Evolutionary conservation across 92 coral and sea anemone species (phyloP).

Genomic region (Diadumene lineata): DNA sequence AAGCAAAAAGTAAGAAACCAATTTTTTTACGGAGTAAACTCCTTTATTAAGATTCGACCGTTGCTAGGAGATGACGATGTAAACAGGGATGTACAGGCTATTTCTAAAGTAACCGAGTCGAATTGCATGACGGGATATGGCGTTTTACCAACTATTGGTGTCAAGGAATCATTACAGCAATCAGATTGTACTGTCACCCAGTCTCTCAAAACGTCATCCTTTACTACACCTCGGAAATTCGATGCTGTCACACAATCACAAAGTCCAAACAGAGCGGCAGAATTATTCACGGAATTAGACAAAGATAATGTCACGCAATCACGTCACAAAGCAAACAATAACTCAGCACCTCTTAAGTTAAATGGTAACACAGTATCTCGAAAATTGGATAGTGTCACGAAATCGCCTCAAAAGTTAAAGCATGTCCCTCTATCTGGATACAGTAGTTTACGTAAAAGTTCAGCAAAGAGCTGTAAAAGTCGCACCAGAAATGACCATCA

Average conservation of each 20-base stretch:
- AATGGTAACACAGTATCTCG: too few relatives aligned
- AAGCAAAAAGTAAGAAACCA: slow-evolving; percentile 7
- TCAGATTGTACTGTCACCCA: not conserved
- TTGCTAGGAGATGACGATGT: slow-evolving; percentile 56
- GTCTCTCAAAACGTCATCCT: not conserved
- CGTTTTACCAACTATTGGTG: slow-evolving; percentile 5
- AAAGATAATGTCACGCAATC: slow-evolving; percentile 1
- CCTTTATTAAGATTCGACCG: slow-evolving; percentile 47
- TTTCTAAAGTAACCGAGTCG: slow-evolving; percentile 17
- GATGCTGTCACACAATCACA: not conserved
- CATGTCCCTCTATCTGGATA: not conserved
- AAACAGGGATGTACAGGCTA: slow-evolving; percentile 32
- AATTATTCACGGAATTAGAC: too few relatives aligned
- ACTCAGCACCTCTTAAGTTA: too few relatives aligned
- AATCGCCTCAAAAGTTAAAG: not conserved
- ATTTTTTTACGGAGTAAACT: slow-evolving; percentile 3
- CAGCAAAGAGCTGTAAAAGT: not conserved
- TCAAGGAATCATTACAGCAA: not conserved
- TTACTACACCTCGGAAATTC: not conserved
- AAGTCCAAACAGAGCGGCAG: too few relatives aligned
- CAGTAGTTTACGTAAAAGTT: not conserved
- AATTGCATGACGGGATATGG: slow-evolving; percentile 14
- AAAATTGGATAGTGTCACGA: not conserved
- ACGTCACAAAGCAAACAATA: not conserved
- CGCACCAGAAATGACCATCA: not conserved